These are phyloP conservation scores for Hypomesus transpacificus DNA, from an alignment of 2,113 vertebrate genomes.

Conservation along the genomic window DNA sequence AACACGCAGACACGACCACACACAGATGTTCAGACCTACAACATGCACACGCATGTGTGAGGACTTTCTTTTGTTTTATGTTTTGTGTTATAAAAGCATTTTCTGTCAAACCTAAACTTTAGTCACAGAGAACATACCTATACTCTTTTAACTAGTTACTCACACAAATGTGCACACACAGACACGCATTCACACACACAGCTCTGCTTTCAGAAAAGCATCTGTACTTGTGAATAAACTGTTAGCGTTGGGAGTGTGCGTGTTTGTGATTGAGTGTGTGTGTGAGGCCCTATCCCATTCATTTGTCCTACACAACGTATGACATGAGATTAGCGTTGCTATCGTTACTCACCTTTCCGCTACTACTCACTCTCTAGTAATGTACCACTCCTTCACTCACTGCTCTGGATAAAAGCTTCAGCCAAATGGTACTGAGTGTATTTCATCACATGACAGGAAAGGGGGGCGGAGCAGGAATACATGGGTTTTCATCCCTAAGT, in stretches of 20 bases:
- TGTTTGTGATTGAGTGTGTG: not conserved
- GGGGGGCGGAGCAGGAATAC: no score
- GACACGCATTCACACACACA: not conserved
- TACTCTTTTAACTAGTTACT: not conserved
- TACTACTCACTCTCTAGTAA: no score
- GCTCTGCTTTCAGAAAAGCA: constrained; percentile 3
- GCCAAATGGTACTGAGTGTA: no score
- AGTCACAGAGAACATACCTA: not conserved
- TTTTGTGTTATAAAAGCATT: not conserved
- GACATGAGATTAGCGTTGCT: no score
- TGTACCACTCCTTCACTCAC: no score
- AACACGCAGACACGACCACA: not conserved
- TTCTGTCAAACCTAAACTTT: no score
- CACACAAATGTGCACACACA: constrained; percentile 3
- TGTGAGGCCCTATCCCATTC: constrained; percentile 2
- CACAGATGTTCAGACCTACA: not conserved
- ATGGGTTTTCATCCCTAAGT: no score
- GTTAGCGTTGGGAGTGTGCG: constrained; percentile 8
- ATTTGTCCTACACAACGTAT: no score
- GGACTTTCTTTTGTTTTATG: not conserved
- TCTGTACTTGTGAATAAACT: constrained; percentile 17
- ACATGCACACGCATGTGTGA: not conserved
- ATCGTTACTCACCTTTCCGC: no score
- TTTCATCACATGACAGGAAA: no score
- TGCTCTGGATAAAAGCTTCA: no score